These are phyloP conservation scores for Arenaria interpres DNA, from an alignment of 2,113 vertebrate genomes.

Conservation along the genomic window DNA sequence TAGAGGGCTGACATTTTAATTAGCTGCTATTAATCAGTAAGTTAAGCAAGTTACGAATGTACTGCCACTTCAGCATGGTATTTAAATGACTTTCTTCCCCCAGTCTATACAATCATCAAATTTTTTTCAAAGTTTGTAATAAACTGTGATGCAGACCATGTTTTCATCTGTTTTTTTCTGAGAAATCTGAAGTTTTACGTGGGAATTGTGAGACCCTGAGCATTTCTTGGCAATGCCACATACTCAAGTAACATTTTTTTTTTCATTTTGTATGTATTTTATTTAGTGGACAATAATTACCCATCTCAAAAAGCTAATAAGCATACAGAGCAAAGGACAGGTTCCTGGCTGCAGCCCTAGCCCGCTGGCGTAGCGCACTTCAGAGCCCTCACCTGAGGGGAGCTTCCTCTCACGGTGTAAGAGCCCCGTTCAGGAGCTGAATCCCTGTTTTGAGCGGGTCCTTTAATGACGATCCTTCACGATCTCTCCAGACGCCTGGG, in stretches of 20 bases:
- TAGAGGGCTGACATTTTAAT: background rate
- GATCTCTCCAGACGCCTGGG: background rate
- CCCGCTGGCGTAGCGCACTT: background rate
- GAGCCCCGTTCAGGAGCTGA: background rate
- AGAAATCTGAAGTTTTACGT: background rate
- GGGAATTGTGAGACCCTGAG: background rate
- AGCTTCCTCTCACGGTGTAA: background rate
- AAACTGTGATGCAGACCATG: background rate
- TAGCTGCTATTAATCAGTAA: background rate
- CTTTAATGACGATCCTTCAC: background rate
- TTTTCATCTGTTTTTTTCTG: background rate
- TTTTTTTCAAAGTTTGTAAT: background rate
- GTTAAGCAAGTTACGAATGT: background rate
- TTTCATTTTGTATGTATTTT: background rate
- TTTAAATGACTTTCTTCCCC: background rate
- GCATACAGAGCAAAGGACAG: background rate
- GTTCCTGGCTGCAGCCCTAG: background rate
- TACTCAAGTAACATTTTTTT: background rate
- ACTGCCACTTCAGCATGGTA: background rate
- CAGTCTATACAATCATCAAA: background rate
- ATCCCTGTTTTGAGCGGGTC: background rate
- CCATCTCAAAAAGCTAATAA: background rate
- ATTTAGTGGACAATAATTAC: background rate
- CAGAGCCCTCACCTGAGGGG: background rate
- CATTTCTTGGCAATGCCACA: background rate